A percentile compares a stretch with the other conserved stretches of the same genome.
Conservation (phyloP, 2,888 invertebrate species). For the Tinea pellionella region DNA sequence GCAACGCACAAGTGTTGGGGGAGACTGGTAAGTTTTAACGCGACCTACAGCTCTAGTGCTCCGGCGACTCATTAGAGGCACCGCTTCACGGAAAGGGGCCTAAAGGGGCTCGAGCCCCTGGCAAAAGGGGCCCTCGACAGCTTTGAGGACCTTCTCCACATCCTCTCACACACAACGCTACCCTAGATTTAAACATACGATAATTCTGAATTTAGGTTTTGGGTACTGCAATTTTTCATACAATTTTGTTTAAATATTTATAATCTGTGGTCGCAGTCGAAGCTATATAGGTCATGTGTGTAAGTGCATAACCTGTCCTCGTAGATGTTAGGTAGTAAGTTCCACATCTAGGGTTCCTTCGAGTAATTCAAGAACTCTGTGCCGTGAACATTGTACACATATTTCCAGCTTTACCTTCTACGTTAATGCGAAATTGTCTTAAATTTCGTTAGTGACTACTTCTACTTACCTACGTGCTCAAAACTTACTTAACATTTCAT, state of each 20-base stretch:
- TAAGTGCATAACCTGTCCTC: constrained; percentile 26
- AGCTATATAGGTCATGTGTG: constrained; percentile 17
- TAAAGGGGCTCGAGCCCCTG: constrained; percentile 46
- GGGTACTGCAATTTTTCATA: constrained; percentile 18
- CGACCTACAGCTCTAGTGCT: constrained; percentile 68
- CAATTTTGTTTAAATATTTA: constrained; percentile 18
- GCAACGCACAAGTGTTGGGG: constrained; percentile 41
- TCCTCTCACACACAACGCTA: constrained; percentile 37
- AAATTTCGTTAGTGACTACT: constrained; percentile 31
- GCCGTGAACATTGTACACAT: constrained; percentile 35
- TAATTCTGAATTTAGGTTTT: constrained; percentile 1
- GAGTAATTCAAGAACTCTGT: constrained; percentile 33
- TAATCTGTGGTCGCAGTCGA: constrained; percentile 24
- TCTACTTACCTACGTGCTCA: neutral
- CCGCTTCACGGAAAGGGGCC: constrained; percentile 42
- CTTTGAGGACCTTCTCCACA: constrained; percentile 50
- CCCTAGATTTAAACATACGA: constrained; percentile 25
- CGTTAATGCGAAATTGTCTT: constrained; percentile 62
- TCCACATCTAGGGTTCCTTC: constrained; percentile 19
- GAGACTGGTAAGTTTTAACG: constrained; percentile 49
- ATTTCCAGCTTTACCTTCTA: constrained; percentile 50
- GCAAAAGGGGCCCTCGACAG: constrained; percentile 53
- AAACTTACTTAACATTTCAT: constrained; percentile 1
- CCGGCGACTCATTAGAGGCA: constrained; percentile 66
- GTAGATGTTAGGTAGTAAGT: constrained; percentile 32